Percentiles rank a stretch among this genome's conserved stretches.
Evolutionary conservation across 2,888 invertebrate genomes (phyloP).

Genomic region (Lepidonotus clava): DNA sequence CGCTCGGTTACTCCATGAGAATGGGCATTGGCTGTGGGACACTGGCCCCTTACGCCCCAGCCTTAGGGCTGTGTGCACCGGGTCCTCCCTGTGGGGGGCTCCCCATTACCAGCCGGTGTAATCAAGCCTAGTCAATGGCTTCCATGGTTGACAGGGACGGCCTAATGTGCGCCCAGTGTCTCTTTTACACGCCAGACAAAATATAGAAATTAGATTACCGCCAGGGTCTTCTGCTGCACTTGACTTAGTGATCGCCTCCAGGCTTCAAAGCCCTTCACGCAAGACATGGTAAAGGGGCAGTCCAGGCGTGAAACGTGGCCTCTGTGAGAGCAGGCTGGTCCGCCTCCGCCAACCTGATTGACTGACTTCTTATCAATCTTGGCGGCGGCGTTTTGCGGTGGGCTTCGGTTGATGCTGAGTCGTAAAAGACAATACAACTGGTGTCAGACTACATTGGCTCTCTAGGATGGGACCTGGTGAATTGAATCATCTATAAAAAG

Average conservation of each 20-base stretch:
- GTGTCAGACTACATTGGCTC: not conserved
- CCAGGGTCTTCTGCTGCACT: not conserved
- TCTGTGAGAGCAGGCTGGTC: not conserved
- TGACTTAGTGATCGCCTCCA: not conserved
- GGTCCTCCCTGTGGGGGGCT: not conserved
- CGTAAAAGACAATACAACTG: not conserved
- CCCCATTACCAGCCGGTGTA: conserved; percentile 8
- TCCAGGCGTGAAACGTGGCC: not conserved
- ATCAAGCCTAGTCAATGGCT: not conserved
- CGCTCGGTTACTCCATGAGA: too few relatives aligned
- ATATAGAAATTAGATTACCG: conserved; percentile 46
- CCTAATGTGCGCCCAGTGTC: conserved; percentile 40
- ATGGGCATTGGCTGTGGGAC: too few relatives aligned
- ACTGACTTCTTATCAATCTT: not conserved
- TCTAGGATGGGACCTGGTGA: not conserved
- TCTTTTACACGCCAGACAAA: not conserved
- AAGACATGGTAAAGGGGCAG: not conserved
- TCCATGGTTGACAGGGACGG: not conserved
- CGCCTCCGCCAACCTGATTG: not conserved
- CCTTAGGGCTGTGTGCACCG: too few relatives aligned
- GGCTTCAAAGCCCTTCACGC: conserved; percentile 10
- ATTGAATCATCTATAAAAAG: too few relatives aligned
- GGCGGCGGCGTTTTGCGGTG: not conserved
- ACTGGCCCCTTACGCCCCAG: too few relatives aligned
- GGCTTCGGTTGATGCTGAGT: not conserved